Evolutionary conservation across 2,113 vertebrate species (phyloP).

Genomic region (Pomatostomus ruficeps): DNA sequence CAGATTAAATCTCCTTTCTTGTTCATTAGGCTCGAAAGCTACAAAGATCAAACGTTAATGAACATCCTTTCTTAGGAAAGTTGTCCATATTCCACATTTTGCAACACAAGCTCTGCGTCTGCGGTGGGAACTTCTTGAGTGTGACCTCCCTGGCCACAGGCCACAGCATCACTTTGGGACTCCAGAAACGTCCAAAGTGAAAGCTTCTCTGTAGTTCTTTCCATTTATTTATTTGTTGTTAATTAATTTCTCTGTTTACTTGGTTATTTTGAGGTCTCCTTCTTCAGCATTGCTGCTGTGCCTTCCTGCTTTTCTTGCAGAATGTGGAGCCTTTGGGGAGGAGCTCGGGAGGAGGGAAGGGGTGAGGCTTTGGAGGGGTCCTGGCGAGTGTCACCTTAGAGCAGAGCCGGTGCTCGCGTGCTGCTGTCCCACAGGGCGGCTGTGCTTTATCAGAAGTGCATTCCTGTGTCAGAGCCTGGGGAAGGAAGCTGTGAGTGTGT

Average conservation of each 20-base stretch:
- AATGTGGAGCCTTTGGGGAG: not conserved
- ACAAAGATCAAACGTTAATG: not conserved
- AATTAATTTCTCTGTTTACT: not conserved
- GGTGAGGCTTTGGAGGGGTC: not conserved
- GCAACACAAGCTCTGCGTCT: not conserved
- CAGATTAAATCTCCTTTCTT: not conserved
- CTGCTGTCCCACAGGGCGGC: fast-evolving
- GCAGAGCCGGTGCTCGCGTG: not conserved
- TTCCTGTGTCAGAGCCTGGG: not conserved
- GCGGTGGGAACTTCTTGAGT: fast-evolving
- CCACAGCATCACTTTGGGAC: not conserved
- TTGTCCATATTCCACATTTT: not conserved
- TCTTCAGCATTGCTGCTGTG: not conserved
- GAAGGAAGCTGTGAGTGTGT: not conserved
- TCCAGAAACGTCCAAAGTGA: not conserved
- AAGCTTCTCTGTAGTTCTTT: not conserved
- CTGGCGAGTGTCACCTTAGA: not conserved
- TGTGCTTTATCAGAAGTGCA: not conserved
- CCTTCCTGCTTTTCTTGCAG: not conserved
- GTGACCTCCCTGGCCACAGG: not conserved
- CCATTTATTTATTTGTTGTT: not conserved
- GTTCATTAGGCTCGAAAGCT: not conserved
- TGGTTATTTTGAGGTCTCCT: not conserved
- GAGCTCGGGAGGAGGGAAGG: not conserved
- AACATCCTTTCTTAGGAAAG: not conserved